phyloP scores from a whole-genome alignment of 2,113 vertebrate genomes.

The Rhinichthys klamathensis region DNA sequence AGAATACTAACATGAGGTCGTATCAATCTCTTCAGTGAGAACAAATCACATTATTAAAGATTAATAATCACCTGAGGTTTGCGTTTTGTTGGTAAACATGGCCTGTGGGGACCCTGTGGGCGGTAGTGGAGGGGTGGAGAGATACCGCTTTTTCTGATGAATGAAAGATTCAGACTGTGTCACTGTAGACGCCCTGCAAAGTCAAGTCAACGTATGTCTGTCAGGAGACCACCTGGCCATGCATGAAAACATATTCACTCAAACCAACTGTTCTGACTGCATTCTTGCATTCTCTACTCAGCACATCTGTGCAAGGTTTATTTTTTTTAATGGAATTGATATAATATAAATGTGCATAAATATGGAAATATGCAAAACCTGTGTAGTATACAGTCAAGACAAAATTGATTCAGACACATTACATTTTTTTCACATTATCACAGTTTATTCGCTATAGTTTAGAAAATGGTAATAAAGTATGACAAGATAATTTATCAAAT shows the following conservation, averaged over 20 bases:
- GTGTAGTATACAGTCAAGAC: too few species aligned
- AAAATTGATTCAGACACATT: too few species aligned
- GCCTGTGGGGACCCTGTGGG: background rate
- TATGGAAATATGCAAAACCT: background rate
- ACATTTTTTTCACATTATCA: too few species aligned
- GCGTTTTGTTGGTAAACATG: background rate
- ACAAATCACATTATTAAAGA: background rate
- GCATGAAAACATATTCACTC: background rate
- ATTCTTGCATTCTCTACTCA: background rate
- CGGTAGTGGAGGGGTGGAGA: conserved; percentile 7
- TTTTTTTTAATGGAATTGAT: background rate
- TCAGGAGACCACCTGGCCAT: background rate
- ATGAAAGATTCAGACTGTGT: background rate
- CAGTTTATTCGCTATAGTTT: too few species aligned
- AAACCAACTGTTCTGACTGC: background rate
- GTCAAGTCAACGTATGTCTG: background rate
- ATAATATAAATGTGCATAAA: background rate
- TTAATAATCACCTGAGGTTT: conserved; percentile 22
- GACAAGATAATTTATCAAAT: too few species aligned
- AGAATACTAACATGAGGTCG: background rate
- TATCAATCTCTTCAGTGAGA: background rate
- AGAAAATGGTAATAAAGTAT: too few species aligned
- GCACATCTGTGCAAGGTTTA: background rate
- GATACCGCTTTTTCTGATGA: background rate
- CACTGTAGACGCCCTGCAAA: background rate